Evolutionary conservation across 2,797 vertebrate species (phyloP), one percentile per base, ranked within the genome.

Genomic region (Fistularia tabacaria): DNA sequence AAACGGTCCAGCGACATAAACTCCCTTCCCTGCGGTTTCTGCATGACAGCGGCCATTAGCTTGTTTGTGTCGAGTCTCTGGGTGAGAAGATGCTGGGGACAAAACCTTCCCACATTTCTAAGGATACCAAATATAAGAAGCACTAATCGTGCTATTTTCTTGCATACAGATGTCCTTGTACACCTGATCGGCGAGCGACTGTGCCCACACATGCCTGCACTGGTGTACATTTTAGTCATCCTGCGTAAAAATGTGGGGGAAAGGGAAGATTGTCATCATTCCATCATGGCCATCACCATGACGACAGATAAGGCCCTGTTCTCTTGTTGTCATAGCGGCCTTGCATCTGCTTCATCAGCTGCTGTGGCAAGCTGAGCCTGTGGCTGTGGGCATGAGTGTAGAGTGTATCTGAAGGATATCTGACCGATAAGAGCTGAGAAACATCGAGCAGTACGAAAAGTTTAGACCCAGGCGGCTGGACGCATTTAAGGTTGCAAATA

Each of bases 241-340:
- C 41, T 41, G 49, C 4, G 7, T 57, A 57, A 71, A 72, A 76
- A 70, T 64, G 66, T 36, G 49, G 55, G 70, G 58, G 54, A 54
- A 41, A 51, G 41, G 74, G 44, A 54, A 69, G 86, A 85, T 88
- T 88, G 82, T 73, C 79, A 87, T 88, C 89, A 74, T 75, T 79
- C 80, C 73, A 81, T 78, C 75, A 64, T 54, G 67, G 76, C 73
- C 76, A 84, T 85, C 72, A 66, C 83, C 84, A 76, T 84, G 64
- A 73, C 52, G 41, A 76, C 76, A 66, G 90, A 90, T 90, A 91
- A 90, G 81, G 74, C 69, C 76, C 73, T 51, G 73, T 80, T 73
- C 72, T 84, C 80, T 69, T 66, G 74, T 78, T 60, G 62, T 87
- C 87, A 89, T 68, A 81, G 79, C 49, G 12, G 61, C 54, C 62